Percentiles rank a stretch among this genome's conserved stretches.
phyloP scores from a whole-genome alignment of 2,888 invertebrate genomes.

The Chalcosyrphus nemorum region DNA sequence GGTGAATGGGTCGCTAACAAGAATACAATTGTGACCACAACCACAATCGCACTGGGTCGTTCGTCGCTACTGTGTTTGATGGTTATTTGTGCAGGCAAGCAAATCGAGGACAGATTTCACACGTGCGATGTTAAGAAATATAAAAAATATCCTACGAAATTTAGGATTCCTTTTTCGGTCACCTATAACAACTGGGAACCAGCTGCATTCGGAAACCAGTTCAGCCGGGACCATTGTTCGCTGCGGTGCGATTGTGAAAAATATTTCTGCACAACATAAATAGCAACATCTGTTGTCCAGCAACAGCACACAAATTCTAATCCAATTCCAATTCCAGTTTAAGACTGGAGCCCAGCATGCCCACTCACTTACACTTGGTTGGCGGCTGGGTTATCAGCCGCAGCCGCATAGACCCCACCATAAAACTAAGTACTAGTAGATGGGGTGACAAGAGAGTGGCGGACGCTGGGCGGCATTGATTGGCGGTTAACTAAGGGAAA shows the following conservation, averaged over 20 bases:
- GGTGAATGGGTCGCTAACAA: slow-evolving; percentile 29
- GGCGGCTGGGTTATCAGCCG: slow-evolving; percentile 36
- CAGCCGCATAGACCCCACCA: not conserved
- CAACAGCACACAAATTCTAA: slow-evolving; percentile 61
- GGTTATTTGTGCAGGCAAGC: slow-evolving; percentile 19
- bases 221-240: slow-evolving; percentile 26
- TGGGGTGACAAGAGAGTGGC: slow-evolving; percentile 53
- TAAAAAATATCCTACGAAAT: slow-evolving; percentile 26
- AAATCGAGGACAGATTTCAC: slow-evolving; percentile 43
- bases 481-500: slow-evolving; percentile 71
- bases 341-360: slow-evolving; percentile 12
- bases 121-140: slow-evolving; percentile 27
- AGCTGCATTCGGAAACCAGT: slow-evolving; percentile 58
- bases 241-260: not conserved
- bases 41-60: not conserved
- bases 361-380: slow-evolving; percentile 43
- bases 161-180: slow-evolving; percentile 26
- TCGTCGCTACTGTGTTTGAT: not conserved
- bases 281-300: slow-evolving; percentile 66
- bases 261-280: slow-evolving; percentile 47
- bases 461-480: slow-evolving; percentile 67
- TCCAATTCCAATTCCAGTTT: slow-evolving; percentile 64
- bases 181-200: slow-evolving; percentile 34
- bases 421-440: not conserved
- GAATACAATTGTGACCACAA: not conserved